Base-by-base conservation (phyloP, 2,888 invertebrate genomes). In the Pedicia rivosa region DNA sequence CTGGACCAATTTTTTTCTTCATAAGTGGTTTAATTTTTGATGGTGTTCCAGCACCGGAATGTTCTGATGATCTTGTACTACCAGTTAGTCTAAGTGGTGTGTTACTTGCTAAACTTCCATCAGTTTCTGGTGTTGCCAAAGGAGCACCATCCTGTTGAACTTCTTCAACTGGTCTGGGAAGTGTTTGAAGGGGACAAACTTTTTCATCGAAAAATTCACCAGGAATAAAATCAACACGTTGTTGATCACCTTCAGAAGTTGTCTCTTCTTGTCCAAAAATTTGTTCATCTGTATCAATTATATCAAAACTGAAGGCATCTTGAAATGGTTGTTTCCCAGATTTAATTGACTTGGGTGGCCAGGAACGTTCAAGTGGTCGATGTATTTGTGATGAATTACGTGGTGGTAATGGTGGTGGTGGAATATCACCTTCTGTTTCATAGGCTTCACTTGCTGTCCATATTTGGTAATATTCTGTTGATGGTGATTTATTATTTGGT, bases 261-360 rank as follows among this genome's bases (percentile, higher is more conserved):
- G 27, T 20, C 24, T 40, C 37, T 9, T 17, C 15, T 10, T 42
- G 35, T 10, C 43, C 42, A 47, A 64, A 64, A 48, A 64, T 65
- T 43, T 68, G 67, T 52, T 84, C 86, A 51, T 86, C 86, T 9
- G 78, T 81, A 50, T 86, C 86, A 42, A 86, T 77, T 40, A 86
- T 70, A 56, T 86, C 86, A 55, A 84, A 86, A 45, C 75, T 77
- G 53, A 86, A 86, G 32, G 78, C 74, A 54, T 84, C 84, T 54
- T 83, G 81, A 30, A 65, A 59, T 40, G 69, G 55, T 50, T 68
- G 72, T 56, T 74, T 75, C 43, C 75, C 74, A 40, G 75, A 61
- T 29, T 38, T 41, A 30, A 71, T 70, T 47, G 81, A 70, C 53
- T 73, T 70, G 3, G 82, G 80, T 15, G 81, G 81, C 52, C 67